These are phyloP conservation scores for Ceryle rudis DNA, from an alignment of 2,797 vertebrate species.

Conservation along the genomic window DNA sequence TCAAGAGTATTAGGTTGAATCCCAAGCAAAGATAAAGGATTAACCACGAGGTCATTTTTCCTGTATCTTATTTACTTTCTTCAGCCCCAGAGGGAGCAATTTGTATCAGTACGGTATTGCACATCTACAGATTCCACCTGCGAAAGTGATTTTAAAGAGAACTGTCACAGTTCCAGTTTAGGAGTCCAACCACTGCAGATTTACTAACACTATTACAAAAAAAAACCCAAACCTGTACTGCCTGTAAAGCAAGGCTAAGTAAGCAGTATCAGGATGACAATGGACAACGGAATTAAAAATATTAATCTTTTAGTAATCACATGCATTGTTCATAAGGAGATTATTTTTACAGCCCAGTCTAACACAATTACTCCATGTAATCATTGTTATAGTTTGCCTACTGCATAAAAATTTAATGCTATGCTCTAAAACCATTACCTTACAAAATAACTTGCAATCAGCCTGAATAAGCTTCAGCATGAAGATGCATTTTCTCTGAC, in stretches of 20 bases:
- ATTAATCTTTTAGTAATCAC: constrained; percentile 51
- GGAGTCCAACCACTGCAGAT: background rate
- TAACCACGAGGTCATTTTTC: background rate
- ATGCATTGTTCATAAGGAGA: constrained; percentile 42
- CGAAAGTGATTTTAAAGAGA: background rate
- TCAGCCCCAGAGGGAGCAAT: background rate
- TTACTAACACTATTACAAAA: background rate
- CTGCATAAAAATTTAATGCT: background rate
- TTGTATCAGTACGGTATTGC: background rate
- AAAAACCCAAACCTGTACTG: background rate
- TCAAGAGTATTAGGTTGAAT: background rate
- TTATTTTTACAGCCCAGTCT: constrained; percentile 37
- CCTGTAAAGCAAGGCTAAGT: background rate
- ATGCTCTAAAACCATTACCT: background rate
- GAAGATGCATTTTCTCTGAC: background rate
- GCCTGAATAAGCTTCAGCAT: background rate
- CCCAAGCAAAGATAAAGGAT: background rate
- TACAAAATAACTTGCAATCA: background rate
- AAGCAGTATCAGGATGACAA: background rate
- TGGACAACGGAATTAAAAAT: constrained; percentile 35
- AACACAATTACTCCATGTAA: constrained; percentile 37
- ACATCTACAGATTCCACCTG: background rate
- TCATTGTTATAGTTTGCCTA: background rate
- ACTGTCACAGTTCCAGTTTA: background rate
- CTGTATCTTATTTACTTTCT: background rate